Evolutionary conservation across 2,888 invertebrate species (phyloP), one percentile per base, ranked within the genome.

Genomic region (Leptinotarsa tumamoca): DNA sequence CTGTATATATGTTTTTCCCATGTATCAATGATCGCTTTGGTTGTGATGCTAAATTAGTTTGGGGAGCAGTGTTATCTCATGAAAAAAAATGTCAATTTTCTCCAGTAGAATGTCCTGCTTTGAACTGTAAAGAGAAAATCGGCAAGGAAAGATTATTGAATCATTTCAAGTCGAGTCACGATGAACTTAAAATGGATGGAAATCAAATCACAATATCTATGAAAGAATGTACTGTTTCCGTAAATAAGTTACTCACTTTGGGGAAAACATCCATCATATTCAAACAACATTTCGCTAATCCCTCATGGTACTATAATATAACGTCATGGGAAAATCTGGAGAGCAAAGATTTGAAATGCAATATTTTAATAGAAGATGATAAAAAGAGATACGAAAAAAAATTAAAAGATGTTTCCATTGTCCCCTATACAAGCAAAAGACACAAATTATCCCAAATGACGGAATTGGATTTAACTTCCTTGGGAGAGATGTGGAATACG

Each of bases 1-100:
- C 66, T 3, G 17, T 23, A 18, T n/a, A 63, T 23, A 72, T 72
- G 72, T 51, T 27, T 66, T 72, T 72, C 51, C 72, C 72, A 15
- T 72, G 72, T 33, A 68, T 50, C 10, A 54, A 68, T 52, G 54
- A 54, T 43, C 18, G 23, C 1, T 72, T 27, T 50, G 72, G 66
- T 10, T 72, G 72, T 66, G 66, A 50, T 5, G 72, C 21, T 17
- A 21, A n/a, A 27, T 52, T 63, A 18, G 23, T 21, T n/a, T 72
- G 63, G 63, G n/a, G 33, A 50, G 0, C 14, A n/a, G 72, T 72
- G 4, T 27, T 13, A 33, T 21, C 43, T 7, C 72, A 72, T n/a
- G 72, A 72, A 23, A 66, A 50, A 17, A 72, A 27, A 43, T 66
- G 63, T 54, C n/a, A 27, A 10, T 68, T 68, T n/a, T 33, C 3